Evolutionary conservation across 2,113 vertebrate genomes (phyloP), one percentile per base, ranked within the genome.

Genomic region (Balaeniceps rex): DNA sequence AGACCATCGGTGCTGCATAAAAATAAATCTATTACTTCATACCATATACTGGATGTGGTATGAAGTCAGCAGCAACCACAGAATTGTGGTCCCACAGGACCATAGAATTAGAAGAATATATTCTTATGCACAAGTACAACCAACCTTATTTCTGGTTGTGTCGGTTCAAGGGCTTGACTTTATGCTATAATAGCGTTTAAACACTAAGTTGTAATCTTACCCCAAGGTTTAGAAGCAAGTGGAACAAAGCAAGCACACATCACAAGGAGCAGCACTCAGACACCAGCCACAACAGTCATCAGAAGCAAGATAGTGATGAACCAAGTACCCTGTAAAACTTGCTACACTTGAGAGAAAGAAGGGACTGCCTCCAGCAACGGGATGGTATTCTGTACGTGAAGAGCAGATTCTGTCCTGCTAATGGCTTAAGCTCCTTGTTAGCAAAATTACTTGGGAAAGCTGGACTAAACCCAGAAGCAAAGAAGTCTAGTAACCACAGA

Each of bases 11-110:
- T 52, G 38, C 68, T 65, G 80, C 58, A 83, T 44, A 93, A 92
- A 96, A 94, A 94, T 94, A 94, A 79, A 76, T 83, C 7, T 65
- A 19, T 96, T 92, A 57, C 79, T 95, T 97, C 87, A 93, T 82
- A 17, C 57, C 40, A 5, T 78, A 16, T 79, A 19, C 57, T 94
- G 66, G 75, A 89, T 69, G 89, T 65, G 51, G 34, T 38, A 78
- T n/a, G 52, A 78, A 68, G 44, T 51, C 65, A 40, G 64, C 36
- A 78, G 68, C 77, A 70, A 81, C 34, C 51, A 44, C 55, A 34
- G 40, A 61, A 78, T 3, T 94, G 42, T 33, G 68, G 49, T 78
- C 74, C 40, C 29, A 1, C 38, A 52, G 61, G 54, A 69, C 44
- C 29, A 68, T 29, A 87, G 65, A 87, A 71, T 84, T 96, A 64